phyloP scores from a whole-genome alignment of 1,140 invertebrate genomes.

The Thalassaphorura encarpata region DNA sequence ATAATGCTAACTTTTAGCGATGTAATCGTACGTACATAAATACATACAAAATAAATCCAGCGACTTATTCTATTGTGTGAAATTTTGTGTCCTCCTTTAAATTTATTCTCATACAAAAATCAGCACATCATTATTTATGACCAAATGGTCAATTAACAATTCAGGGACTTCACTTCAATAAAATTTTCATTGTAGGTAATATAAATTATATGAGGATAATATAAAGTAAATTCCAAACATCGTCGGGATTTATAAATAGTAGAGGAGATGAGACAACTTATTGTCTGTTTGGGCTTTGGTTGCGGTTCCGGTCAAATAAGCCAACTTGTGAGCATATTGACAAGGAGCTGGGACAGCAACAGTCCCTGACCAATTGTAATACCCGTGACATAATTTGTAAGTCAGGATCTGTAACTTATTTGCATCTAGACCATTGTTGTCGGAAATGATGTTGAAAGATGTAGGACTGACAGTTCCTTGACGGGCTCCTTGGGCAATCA shows the following conservation, averaged over 20 bases:
- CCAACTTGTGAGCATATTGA: slow-evolving; percentile 76
- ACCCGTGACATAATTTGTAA: slow-evolving; percentile 71
- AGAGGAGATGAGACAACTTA: neutral
- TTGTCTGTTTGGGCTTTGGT: neutral
- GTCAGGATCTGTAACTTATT: slow-evolving; percentile 62
- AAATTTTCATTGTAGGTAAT: no score
- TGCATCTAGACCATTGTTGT: slow-evolving; percentile 46
- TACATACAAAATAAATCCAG: no score
- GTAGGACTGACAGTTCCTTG: slow-evolving; percentile 67
- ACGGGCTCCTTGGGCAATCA: slow-evolving; percentile 66
- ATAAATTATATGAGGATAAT: no score
- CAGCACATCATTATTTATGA: no score
- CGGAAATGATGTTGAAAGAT: slow-evolving; percentile 63
- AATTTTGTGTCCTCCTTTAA: no score
- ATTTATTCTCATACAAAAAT: no score
- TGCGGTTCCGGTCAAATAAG: slow-evolving; percentile 55
- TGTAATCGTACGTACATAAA: no score
- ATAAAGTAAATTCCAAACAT: neutral
- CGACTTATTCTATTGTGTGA: no score
- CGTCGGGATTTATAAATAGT: neutral
- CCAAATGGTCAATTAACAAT: no score
- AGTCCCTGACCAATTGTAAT: slow-evolving; percentile 61
- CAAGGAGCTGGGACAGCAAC: slow-evolving; percentile 70
- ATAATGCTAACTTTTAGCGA: no score
- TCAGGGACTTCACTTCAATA: no score